Evolutionary conservation across 2,888 invertebrate species (phyloP).

Genomic region (Leucophenga montana): DNA sequence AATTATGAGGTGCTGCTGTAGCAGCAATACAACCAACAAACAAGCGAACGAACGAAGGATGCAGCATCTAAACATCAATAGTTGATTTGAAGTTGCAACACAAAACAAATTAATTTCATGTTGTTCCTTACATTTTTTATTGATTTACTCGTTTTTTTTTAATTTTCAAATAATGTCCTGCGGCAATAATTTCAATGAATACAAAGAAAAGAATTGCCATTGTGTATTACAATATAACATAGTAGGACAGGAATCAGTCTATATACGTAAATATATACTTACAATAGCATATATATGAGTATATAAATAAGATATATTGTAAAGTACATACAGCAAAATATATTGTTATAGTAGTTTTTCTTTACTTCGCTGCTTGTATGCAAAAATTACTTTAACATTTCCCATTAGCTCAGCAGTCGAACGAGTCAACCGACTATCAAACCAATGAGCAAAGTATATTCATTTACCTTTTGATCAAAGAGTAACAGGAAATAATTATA

Average conservation of each 20-base stretch:
- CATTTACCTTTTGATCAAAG: too few relatives aligned
- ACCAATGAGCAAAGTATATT: constrained; percentile 10
- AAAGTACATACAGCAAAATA: background rate
- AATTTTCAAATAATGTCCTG: background rate
- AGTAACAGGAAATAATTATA: too few relatives aligned
- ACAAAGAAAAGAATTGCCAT: background rate
- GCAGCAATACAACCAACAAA: constrained; percentile 6
- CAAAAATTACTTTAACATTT: constrained; percentile 11
- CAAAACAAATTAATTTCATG: background rate
- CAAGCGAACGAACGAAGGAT: background rate
- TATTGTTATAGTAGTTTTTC: too few relatives aligned
- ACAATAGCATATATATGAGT: background rate
- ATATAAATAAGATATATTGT: background rate
- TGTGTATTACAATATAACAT: background rate
- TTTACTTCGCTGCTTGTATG: background rate
- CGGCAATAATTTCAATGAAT: background rate
- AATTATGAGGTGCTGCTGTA: background rate
- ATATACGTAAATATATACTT: background rate
- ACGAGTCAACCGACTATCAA: background rate
- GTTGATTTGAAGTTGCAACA: background rate
- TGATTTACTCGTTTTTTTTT: constrained; percentile 1
- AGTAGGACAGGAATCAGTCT: background rate
- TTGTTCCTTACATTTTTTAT: background rate
- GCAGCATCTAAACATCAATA: constrained; percentile 21
- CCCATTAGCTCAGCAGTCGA: constrained; percentile 14